A percentile compares a stretch with the other conserved stretches of the same genome.
phyloP scores from a whole-genome alignment of 2,888 invertebrate species.

The Dichetophora obliterata region DNA sequence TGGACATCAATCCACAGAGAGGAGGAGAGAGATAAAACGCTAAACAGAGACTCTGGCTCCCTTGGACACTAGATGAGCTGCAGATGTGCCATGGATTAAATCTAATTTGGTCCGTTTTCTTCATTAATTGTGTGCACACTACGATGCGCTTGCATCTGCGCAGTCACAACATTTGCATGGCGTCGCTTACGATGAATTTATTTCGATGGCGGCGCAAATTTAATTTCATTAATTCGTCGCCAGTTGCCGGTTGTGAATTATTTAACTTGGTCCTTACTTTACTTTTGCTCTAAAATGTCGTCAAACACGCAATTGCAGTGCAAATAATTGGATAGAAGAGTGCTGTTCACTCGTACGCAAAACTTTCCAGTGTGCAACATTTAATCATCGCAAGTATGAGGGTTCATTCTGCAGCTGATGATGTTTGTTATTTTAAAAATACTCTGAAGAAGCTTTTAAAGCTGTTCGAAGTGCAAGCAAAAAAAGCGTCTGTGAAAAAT shows the following conservation, averaged over 20 bases:
- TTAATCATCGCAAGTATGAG: no score
- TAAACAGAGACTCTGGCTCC: neutral
- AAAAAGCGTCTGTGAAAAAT: neutral
- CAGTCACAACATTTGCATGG: slow-evolving; percentile 10
- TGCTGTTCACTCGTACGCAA: neutral
- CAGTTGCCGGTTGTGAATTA: neutral
- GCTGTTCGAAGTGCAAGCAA: neutral
- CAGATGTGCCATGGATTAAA: slow-evolving; percentile 31
- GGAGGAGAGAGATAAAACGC: neutral
- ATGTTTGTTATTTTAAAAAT: neutral
- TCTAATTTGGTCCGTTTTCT: slow-evolving; percentile 43
- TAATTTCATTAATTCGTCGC: slow-evolving; percentile 18
- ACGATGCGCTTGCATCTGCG: slow-evolving; percentile 19
- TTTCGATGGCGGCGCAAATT: slow-evolving; percentile 21
- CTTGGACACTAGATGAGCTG: neutral
- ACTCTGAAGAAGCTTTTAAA: neutral
- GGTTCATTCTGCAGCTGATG: neutral
- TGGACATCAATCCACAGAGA: neutral
- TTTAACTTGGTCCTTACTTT: neutral
- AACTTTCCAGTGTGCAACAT: no score
- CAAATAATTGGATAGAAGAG: neutral
- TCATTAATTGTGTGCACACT: slow-evolving; percentile 47
- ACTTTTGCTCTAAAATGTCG: neutral
- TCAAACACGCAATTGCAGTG: slow-evolving; percentile 5
- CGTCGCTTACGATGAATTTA: slow-evolving; percentile 21